These are phyloP conservation scores for Brenthis ino DNA, from an alignment of 2,888 invertebrate genomes.

Conservation along the genomic window DNA sequence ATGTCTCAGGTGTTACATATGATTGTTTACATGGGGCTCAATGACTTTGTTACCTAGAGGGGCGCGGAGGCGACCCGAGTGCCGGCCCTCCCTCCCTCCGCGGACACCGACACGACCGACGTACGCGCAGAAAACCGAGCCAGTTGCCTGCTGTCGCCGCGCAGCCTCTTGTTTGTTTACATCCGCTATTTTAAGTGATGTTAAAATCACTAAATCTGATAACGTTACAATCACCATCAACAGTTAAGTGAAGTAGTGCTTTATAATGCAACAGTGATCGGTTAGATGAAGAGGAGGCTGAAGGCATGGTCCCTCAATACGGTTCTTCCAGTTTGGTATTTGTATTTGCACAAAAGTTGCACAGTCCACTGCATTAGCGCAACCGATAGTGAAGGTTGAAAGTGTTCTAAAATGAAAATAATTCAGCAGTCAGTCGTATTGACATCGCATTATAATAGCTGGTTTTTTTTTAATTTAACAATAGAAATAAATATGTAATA, in stretches of 20 bases:
- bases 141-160: conserved; percentile 78
- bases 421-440: background rate
- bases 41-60: conserved; percentile 59
- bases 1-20: conserved; percentile 59
- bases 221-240: conserved; percentile 20
- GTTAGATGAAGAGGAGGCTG: conserved; percentile 37
- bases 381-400: conserved; percentile 44
- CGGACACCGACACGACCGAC: conserved; percentile 56
- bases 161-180: conserved; percentile 81
- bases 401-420: conserved; percentile 20
- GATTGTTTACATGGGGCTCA: conserved; percentile 69
- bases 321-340: conserved; percentile 53
- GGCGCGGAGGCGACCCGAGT: conserved; percentile 58
- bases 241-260: conserved; percentile 29
- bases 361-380: conserved; percentile 54
- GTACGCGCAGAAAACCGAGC: conserved; percentile 73
- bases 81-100: conserved; percentile 48
- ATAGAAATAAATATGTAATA: too few relatives aligned
- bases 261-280: conserved; percentile 28
- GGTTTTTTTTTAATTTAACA: background rate
- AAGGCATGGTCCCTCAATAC: conserved; percentile 55
- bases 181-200: conserved; percentile 34
- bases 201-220: conserved; percentile 20
- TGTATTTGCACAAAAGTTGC: conserved; percentile 63
- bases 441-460: background rate